Evolutionary conservation across 2,113 vertebrate genomes (phyloP).

Genomic region (Stegastes partitus): DNA sequence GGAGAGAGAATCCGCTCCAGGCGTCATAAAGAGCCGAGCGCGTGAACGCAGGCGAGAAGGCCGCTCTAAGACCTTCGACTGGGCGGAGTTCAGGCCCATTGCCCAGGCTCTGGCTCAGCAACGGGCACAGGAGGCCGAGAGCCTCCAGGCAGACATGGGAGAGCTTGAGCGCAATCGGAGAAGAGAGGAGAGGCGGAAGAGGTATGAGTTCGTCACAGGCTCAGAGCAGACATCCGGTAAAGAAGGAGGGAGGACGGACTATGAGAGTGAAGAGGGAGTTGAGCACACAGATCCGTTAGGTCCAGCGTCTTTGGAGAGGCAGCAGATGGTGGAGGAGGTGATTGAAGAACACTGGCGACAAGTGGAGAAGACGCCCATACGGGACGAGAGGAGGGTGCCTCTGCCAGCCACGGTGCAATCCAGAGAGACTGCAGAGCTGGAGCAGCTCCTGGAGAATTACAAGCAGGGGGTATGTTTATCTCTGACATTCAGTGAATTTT

Average conservation of each 20-base stretch:
- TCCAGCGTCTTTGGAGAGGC: slow-evolving; percentile 64
- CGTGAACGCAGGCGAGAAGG: slow-evolving; percentile 85
- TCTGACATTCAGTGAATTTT: not conserved
- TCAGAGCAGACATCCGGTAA: slow-evolving; percentile 39
- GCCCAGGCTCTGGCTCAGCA: slow-evolving; percentile 88
- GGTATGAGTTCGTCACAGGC: slow-evolving; percentile 79
- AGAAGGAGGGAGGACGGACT: slow-evolving; percentile 62
- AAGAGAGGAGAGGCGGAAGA: slow-evolving; percentile 83
- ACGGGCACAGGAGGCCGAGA: slow-evolving; percentile 80
- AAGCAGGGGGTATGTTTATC: slow-evolving; percentile 81
- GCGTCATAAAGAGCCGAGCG: slow-evolving; percentile 79
- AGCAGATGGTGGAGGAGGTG: slow-evolving; percentile 85
- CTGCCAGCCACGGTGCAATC: slow-evolving; percentile 66
- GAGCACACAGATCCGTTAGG: not conserved
- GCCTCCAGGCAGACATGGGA: slow-evolving; percentile 71
- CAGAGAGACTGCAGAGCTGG: slow-evolving; percentile 79
- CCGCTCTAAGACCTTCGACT: slow-evolving; percentile 88
- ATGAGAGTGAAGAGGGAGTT: slow-evolving; percentile 42
- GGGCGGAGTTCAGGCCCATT: slow-evolving; percentile 88
- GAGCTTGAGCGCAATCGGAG: slow-evolving; percentile 80
- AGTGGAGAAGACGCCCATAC: slow-evolving; percentile 87
- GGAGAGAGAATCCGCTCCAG: slow-evolving; percentile 75
- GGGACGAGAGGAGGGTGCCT: slow-evolving; percentile 84
- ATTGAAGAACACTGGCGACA: slow-evolving; percentile 88
- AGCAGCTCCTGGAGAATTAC: slow-evolving; percentile 84